These are phyloP conservation scores for Actenoides lindsayi DNA, from an alignment of 2,113 vertebrate genomes.

Conservation along the genomic window DNA sequence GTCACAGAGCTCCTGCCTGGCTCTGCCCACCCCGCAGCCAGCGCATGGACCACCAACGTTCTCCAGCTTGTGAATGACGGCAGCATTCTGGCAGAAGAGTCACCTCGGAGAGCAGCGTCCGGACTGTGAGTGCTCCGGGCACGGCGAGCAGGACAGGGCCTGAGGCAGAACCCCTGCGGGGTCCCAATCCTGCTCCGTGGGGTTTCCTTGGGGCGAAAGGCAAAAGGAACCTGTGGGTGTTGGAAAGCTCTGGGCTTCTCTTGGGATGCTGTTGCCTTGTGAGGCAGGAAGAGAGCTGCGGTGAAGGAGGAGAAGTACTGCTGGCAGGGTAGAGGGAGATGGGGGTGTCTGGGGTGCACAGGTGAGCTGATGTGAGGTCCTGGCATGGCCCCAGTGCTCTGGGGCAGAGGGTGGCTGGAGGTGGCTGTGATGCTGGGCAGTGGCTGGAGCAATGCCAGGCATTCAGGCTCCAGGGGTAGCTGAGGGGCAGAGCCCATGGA, in stretches of 20 bases:
- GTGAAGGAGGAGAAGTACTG: not conserved
- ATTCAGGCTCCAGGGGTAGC: not conserved
- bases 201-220: not conserved
- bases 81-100: not conserved
- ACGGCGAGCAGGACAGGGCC: not conserved
- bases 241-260: not conserved
- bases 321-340: not conserved
- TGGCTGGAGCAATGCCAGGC: not conserved
- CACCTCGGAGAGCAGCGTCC: not conserved
- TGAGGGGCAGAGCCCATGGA: not conserved
- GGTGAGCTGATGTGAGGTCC: not conserved
- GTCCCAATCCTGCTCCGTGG: fast-evolving
- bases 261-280: not conserved
- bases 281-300: not conserved
- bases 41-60: not conserved
- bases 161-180: fast-evolving
- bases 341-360: fast-evolving
- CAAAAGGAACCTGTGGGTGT: not conserved
- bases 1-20: not conserved
- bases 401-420: not conserved
- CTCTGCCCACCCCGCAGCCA: not conserved
- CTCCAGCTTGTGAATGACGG: not conserved
- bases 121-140: not conserved
- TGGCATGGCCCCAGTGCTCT: fast-evolving
- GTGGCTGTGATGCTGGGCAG: not conserved